phyloP scores from a whole-genome alignment of 2,888 invertebrate genomes.

The Lingula anatina region DNA sequence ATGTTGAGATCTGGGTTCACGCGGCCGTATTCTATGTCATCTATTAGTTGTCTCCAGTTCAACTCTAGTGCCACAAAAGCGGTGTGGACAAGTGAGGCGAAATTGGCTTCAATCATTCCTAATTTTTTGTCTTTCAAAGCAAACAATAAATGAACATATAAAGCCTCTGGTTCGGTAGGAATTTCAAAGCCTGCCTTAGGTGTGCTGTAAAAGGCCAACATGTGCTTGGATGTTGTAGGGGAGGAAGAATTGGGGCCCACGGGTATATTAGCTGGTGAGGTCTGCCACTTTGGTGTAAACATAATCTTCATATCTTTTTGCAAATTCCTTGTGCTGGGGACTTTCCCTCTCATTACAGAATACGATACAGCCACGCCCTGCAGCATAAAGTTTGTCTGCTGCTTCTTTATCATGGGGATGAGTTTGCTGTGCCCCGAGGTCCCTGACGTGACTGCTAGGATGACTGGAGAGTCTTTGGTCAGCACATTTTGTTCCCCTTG shows the following conservation, averaged over 20 bases:
- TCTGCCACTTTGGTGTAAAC: constrained; percentile 32
- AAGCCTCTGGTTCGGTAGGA: constrained; percentile 36
- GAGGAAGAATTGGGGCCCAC: constrained; percentile 45
- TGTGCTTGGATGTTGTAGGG: constrained; percentile 32
- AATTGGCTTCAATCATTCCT: constrained; percentile 45
- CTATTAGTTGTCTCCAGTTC: constrained; percentile 24
- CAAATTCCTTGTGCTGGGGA: constrained; percentile 20
- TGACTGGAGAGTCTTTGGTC: constrained; percentile 25
- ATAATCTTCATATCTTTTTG: constrained; percentile 38
- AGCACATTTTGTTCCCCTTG: constrained; percentile 38
- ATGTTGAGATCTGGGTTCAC: constrained; percentile 28
- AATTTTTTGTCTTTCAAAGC: constrained; percentile 37
- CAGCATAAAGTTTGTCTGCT: constrained; percentile 26
- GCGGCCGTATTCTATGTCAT: constrained; percentile 36
- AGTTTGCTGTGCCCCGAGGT: constrained; percentile 39
- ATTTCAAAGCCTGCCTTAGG: constrained; percentile 36
- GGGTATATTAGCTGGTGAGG: constrained; percentile 29
- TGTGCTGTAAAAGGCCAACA: constrained; percentile 39
- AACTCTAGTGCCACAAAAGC: constrained; percentile 31
- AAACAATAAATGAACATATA: constrained; percentile 47
- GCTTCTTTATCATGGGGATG: constrained; percentile 34
- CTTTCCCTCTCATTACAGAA: constrained; percentile 23
- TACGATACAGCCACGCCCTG: constrained; percentile 30
- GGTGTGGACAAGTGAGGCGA: constrained; percentile 41
- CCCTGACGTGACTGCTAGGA: constrained; percentile 45